Conservation (phyloP, 1,140 invertebrate genomes). For the Ephestia elutella region DNA sequence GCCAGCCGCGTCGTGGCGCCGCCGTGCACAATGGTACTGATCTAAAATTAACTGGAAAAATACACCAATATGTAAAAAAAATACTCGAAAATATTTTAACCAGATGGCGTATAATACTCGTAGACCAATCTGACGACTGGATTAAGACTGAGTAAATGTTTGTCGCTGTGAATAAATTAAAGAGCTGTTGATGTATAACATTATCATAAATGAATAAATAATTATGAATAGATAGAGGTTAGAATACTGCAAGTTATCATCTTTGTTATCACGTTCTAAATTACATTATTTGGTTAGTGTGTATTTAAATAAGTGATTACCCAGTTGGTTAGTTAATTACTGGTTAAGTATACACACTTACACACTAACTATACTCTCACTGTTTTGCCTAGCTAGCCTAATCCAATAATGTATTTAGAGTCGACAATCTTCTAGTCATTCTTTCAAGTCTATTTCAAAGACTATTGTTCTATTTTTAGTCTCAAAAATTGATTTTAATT, state of each 20-base stretch:
- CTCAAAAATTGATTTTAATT: too few species aligned
- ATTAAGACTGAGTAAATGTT: slow-evolving; percentile 23
- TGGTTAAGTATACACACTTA: too few species aligned
- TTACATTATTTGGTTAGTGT: background rate
- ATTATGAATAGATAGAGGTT: slow-evolving; percentile 11
- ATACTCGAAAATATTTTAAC: background rate
- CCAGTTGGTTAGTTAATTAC: too few species aligned
- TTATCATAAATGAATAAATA: slow-evolving; percentile 29
- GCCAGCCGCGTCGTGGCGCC: slow-evolving; percentile 32
- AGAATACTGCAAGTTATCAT: slow-evolving; percentile 12
- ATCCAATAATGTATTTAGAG: too few species aligned
- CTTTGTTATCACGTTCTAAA: slow-evolving; percentile 11
- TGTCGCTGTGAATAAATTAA: background rate
- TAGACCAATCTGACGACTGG: slow-evolving; percentile 20
- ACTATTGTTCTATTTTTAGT: too few species aligned
- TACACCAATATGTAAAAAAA: background rate
- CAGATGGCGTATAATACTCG: slow-evolving; percentile 12
- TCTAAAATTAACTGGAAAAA: slow-evolving; percentile 21
- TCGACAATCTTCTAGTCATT: too few species aligned
- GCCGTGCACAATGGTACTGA: slow-evolving; percentile 33
- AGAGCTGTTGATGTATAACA: background rate
- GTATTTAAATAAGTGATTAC: too few species aligned
- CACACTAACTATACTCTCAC: too few species aligned
- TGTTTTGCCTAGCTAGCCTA: too few species aligned
- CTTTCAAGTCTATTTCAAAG: too few species aligned